These are phyloP conservation scores for Drosophila pseudoananassae DNA, from an alignment of 1,140 invertebrate species.

Conservation along the genomic window DNA sequence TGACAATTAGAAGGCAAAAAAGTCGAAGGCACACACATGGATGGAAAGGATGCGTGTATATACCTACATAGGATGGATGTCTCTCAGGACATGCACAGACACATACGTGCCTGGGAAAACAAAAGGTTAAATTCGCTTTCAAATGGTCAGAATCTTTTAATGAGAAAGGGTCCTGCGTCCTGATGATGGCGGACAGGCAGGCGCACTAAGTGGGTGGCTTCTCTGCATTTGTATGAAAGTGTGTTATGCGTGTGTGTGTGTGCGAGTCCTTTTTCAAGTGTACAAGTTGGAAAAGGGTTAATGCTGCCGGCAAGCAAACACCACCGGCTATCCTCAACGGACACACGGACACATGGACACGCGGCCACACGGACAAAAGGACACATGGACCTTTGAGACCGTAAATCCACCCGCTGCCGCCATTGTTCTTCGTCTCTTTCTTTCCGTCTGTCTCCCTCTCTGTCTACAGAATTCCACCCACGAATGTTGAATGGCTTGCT, in stretches of 20 bases:
- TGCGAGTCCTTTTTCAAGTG: constrained; percentile 11
- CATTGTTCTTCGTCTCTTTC: constrained; percentile 53
- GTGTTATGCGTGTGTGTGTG: constrained; percentile 16
- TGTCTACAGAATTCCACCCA: background rate
- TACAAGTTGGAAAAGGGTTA: constrained; percentile 64
- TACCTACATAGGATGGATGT: constrained; percentile 8
- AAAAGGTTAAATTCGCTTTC: constrained; percentile 81
- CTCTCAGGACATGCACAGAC: background rate
- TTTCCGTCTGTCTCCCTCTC: constrained; percentile 12
- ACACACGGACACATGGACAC: constrained; percentile 36
- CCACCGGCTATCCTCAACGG: constrained; percentile 64
- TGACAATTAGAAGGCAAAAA: constrained; percentile 75
- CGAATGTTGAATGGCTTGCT: constrained; percentile 13
- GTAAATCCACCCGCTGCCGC: constrained; percentile 75
- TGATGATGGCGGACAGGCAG: constrained; percentile 71
- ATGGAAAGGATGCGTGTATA: constrained; percentile 21
- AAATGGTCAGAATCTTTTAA: constrained; percentile 80
- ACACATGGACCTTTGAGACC: constrained; percentile 3
- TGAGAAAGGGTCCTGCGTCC: constrained; percentile 43
- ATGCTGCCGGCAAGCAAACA: constrained; percentile 75
- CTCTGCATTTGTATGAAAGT: background rate
- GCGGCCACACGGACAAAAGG: constrained; percentile 21
- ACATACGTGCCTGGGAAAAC: constrained; percentile 42
- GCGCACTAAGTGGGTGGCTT: constrained; percentile 72
- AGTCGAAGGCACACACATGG: constrained; percentile 45